Evolutionary conservation across 2,888 invertebrate species (phyloP).

Genomic region (Cryptocephalus moraei): DNA sequence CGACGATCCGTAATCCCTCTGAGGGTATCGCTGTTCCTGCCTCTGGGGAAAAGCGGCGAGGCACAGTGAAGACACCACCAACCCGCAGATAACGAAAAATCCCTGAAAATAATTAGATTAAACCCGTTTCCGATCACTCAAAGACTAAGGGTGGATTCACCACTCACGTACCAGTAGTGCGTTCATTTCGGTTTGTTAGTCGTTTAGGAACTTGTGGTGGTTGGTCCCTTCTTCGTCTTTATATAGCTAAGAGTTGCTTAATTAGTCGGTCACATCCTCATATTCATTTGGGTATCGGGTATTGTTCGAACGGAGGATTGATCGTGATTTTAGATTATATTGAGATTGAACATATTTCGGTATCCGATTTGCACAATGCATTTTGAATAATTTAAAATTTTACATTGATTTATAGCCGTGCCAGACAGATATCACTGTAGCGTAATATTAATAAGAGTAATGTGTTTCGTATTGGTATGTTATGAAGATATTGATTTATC

Average conservation of each 20-base stretch:
- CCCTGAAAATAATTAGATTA: constrained; percentile 3
- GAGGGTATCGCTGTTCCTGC: constrained; percentile 1
- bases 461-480: too few relatives aligned
- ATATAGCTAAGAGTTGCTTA: constrained; percentile 4
- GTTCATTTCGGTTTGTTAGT: too few relatives aligned
- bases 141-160: background rate
- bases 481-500: too few relatives aligned
- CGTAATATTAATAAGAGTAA: too few relatives aligned
- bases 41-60: constrained; percentile 10
- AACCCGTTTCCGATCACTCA: background rate
- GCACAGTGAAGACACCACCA: constrained; percentile 1
- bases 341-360: too few relatives aligned
- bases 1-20: constrained; percentile 11
- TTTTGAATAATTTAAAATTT: too few relatives aligned
- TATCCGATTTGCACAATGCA: too few relatives aligned
- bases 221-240: constrained; percentile 2
- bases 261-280: constrained; percentile 3
- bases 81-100: constrained; percentile 1
- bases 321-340: too few relatives aligned
- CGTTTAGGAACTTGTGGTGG: background rate
- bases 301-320: too few relatives aligned
- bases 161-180: constrained; percentile 2
- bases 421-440: too few relatives aligned
- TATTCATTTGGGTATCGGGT: background rate
- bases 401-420: too few relatives aligned